Conservation (phyloP, 2,888 invertebrate species). For the Lycophotia porphyrea region DNA sequence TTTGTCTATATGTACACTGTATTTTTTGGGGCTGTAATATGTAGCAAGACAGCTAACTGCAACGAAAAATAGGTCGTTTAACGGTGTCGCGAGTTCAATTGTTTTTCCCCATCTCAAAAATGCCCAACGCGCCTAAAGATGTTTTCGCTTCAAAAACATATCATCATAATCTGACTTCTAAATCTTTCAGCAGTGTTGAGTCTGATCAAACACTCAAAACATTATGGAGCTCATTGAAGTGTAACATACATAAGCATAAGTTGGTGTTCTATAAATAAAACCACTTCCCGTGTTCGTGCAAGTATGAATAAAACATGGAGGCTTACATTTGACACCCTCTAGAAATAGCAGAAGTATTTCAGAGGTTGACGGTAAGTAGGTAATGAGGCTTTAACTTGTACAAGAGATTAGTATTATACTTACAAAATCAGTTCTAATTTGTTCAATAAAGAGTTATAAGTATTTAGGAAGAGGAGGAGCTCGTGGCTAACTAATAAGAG, state of each 20-base stretch:
- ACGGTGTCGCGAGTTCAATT: too few species aligned
- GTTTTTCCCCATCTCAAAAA: too few species aligned
- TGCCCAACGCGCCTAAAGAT: too few species aligned
- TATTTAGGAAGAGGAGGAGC: too few species aligned
- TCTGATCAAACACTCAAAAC: neutral
- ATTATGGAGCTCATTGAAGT: neutral
- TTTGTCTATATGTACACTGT: too few species aligned
- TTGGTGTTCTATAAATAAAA: conserved; percentile 13
- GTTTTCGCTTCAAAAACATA: too few species aligned
- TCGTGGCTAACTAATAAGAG: too few species aligned
- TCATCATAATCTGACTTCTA: neutral
- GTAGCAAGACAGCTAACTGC: too few species aligned
- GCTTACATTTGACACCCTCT: conserved; percentile 3
- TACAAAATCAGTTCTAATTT: neutral
- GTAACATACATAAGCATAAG: neutral
- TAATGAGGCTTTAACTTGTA: neutral
- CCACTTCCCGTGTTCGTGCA: neutral
- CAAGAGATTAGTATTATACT: neutral
- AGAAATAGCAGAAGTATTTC: conserved; percentile 27
- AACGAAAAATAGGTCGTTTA: too few species aligned
- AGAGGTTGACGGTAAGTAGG: neutral
- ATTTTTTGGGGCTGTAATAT: too few species aligned
- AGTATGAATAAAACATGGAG: conserved; percentile 40
- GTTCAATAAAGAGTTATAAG: too few species aligned
- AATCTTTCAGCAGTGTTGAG: neutral